phyloP scores from a whole-genome alignment of 2,888 invertebrate genomes.

The Tinea trinotella region DNA sequence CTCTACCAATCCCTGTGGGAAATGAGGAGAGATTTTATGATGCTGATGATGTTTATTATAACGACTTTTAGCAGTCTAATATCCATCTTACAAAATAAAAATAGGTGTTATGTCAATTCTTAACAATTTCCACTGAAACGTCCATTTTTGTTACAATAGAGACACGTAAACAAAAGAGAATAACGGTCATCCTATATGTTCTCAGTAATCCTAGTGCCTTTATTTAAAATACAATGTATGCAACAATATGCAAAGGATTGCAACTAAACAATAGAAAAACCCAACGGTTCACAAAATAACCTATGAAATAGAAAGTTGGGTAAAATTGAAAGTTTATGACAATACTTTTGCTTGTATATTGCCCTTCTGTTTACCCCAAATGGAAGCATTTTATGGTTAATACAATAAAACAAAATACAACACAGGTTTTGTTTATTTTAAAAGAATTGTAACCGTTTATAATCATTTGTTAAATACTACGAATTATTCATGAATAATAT shows the following conservation, averaged over 20 bases:
- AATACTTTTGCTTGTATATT: neutral
- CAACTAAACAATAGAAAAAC: neutral
- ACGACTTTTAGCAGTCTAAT: no score
- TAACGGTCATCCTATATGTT: neutral
- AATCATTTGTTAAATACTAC: neutral
- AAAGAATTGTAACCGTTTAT: neutral
- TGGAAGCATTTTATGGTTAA: neutral
- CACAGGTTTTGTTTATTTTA: neutral
- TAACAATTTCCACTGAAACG: neutral
- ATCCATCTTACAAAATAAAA: no score
- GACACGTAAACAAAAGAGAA: neutral
- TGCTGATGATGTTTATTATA: no score
- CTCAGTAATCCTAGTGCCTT: neutral
- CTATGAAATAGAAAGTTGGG: constrained; percentile 36
- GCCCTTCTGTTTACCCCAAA: neutral
- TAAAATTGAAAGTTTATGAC: constrained; percentile 35
- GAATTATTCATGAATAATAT: neutral
- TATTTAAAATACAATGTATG: neutral
- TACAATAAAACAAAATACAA: neutral
- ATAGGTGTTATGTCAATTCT: neutral
- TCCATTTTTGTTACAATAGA: neutral
- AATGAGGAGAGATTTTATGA: no score
- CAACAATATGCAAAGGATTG: neutral
- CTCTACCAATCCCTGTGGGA: no score
- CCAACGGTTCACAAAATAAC: constrained; percentile 28